A percentile compares a stretch with the other conserved stretches of the same genome.
Evolutionary conservation across 2,888 invertebrate genomes (phyloP).

Genomic region (Pterobdella sp.): DNA sequence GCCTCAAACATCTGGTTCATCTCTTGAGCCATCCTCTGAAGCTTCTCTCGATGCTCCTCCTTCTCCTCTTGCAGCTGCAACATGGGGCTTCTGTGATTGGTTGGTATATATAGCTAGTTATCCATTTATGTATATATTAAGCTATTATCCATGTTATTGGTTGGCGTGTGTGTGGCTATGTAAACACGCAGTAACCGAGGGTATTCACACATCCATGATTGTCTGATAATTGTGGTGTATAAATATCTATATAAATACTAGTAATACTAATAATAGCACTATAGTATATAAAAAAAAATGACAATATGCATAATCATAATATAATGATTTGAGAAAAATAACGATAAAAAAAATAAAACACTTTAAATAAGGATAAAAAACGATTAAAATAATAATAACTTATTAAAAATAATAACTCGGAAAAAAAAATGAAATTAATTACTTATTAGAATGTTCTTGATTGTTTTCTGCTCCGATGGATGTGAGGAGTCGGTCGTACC

Average conservation of each 20-base stretch:
- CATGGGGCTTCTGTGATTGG: conserved; percentile 73
- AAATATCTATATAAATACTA: no score
- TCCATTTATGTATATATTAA: not conserved
- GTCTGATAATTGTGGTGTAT: no score
- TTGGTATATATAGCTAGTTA: not conserved
- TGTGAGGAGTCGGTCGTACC: conserved; percentile 51
- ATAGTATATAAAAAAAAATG: conserved; percentile 2
- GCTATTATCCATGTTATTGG: not conserved
- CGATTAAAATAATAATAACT: no score
- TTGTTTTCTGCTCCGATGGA: conserved; percentile 41
- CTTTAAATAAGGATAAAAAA: no score
- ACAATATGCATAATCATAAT: not conserved
- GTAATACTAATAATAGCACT: no score
- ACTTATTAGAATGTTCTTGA: no score
- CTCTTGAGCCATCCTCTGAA: conserved; percentile 97
- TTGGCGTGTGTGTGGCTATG: not conserved
- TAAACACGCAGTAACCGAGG: no score
- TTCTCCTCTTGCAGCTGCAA: conserved; percentile 98
- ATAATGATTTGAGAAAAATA: not conserved
- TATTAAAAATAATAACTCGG: no score
- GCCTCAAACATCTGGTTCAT: conserved; percentile 98
- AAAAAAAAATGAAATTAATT: no score
- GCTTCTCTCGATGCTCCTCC: conserved; percentile 84
- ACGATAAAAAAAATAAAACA: not conserved
- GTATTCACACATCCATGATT: no score